Evolutionary conservation across 2,888 invertebrate species (phyloP), one percentile per base, ranked within the genome.

Genomic region (Elmis aenea): DNA sequence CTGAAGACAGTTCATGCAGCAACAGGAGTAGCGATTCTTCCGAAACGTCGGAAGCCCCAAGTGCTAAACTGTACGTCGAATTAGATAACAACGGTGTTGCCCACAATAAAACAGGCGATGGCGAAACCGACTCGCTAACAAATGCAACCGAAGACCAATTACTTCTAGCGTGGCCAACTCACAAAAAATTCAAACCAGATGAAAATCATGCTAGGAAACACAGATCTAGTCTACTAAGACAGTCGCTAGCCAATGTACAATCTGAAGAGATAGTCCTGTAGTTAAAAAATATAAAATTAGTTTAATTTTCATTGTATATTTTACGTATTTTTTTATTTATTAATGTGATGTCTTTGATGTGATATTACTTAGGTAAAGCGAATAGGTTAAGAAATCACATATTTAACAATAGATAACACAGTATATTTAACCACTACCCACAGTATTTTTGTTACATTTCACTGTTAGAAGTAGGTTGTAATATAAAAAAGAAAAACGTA

Each of bases 101-200:
- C 21, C 42, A 13, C 39, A 40, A 29, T 33, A 30, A 23, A 62
- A 63, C 5, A 3, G 23, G 15, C 8, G 27, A 24, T 6, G 39
- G 63, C 21, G 45, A 33, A 28, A 31, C 25, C 3, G 46, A 47
- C 6, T 18, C 39, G 24, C 53, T 56, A 8, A 31, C 42, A 5
- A 56, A 55, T 13, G 50, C 55, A 4, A 52, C 48, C 11, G 62
- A 62, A 41, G 59, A 62, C 22, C 75, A 77, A 52, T 70, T 73
- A 42, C 63, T 77, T 22, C 67, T 78, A 25, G 72, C 75, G 13
- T 79, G 77, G 78, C 74, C 76, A 16, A 52, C 59, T 3, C 60
- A 62, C 18, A 62, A 63, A 45, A 59, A 53, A 9, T 57, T 48
- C 40, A 47, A 57, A 48, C 48, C 43, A 34, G 33, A 50, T 13